A percentile compares a stretch with the other conserved stretches of the same genome.
phyloP scores from a whole-genome alignment of 2,113 vertebrate species.

The Oceanites oceanicus region DNA sequence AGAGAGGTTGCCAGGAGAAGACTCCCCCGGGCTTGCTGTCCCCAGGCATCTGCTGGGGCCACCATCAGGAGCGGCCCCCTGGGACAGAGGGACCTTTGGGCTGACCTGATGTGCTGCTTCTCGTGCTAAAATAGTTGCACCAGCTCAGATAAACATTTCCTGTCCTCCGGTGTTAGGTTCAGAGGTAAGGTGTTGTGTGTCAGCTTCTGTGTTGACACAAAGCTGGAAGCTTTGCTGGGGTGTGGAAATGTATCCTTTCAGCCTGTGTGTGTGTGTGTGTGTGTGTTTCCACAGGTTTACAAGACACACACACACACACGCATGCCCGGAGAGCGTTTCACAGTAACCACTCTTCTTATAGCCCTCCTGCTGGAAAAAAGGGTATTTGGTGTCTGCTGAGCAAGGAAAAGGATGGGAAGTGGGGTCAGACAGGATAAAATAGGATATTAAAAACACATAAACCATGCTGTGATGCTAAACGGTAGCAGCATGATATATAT shows the following conservation, averaged over 20 bases:
- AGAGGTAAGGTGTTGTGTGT: constrained; percentile 46
- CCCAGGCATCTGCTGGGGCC: not conserved
- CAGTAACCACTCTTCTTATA: not conserved
- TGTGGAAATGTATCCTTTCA: constrained; percentile 6
- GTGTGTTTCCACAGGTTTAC: not conserved
- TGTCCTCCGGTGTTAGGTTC: constrained; percentile 52
- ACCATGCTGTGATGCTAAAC: constrained; percentile 70
- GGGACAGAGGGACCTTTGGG: not conserved
- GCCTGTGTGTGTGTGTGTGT: not conserved
- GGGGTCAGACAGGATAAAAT: constrained; percentile 69
- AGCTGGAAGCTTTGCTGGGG: constrained; percentile 1
- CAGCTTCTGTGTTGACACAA: constrained; percentile 25
- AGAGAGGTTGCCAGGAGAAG: not conserved
- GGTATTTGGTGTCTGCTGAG: constrained; percentile 65
- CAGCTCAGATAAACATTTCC: constrained; percentile 39
- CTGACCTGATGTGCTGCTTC: not conserved
- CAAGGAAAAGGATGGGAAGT: constrained; percentile 56
- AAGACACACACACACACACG: not conserved
- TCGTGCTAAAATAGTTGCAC: not conserved
- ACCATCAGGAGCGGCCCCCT: not conserved
- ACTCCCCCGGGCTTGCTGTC: not conserved
- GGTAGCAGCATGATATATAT: constrained; percentile 61
- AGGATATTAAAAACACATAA: constrained; percentile 75
- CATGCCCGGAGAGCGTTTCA: not conserved
- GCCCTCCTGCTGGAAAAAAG: constrained; percentile 36